Percentiles rank a stretch among this genome's conserved stretches.
Conservation (phyloP, 2,888 invertebrate genomes). For the Drosophila vallismaia region DNA sequence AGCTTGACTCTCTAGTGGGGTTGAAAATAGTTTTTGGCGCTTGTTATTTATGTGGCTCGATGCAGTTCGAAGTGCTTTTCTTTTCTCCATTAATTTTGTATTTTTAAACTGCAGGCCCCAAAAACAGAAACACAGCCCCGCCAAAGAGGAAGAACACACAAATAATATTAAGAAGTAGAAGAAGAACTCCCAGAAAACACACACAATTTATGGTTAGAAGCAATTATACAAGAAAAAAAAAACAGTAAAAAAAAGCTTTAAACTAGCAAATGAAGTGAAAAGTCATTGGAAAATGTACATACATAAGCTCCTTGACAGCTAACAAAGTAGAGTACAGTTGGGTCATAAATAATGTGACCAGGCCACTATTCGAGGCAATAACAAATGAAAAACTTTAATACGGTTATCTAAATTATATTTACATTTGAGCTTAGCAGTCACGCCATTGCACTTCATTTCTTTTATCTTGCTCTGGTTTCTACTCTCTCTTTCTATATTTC, state of each 20-base stretch:
- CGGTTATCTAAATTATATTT: background rate
- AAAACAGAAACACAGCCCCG: background rate
- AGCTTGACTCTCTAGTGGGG: slow-evolving; percentile 1
- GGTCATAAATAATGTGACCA: slow-evolving; percentile 16
- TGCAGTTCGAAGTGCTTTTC: slow-evolving; percentile 38
- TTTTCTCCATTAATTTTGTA: slow-evolving; percentile 40
- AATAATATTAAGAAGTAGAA: background rate
- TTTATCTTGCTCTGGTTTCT: slow-evolving; percentile 4
- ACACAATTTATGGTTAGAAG: slow-evolving; percentile 11
- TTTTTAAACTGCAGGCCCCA: slow-evolving; percentile 30
- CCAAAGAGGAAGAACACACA: background rate
- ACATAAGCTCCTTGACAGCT: slow-evolving; percentile 16
- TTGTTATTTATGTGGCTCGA: slow-evolving; percentile 42
- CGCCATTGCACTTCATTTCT: slow-evolving; percentile 36
- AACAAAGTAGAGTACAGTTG: background rate
- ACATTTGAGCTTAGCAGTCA: background rate
- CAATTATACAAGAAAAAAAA: slow-evolving; percentile 2
- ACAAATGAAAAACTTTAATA: background rate
- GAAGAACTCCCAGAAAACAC: background rate
- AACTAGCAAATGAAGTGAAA: slow-evolving; percentile 1
- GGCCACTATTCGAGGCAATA: background rate
- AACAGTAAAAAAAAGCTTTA: background rate
- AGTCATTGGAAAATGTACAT: slow-evolving; percentile 11
- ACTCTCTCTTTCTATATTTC: background rate
- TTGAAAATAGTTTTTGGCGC: slow-evolving; percentile 35